Evolutionary conservation across 2,113 vertebrate genomes (phyloP).

Genomic region (Calidris pygmaea): DNA sequence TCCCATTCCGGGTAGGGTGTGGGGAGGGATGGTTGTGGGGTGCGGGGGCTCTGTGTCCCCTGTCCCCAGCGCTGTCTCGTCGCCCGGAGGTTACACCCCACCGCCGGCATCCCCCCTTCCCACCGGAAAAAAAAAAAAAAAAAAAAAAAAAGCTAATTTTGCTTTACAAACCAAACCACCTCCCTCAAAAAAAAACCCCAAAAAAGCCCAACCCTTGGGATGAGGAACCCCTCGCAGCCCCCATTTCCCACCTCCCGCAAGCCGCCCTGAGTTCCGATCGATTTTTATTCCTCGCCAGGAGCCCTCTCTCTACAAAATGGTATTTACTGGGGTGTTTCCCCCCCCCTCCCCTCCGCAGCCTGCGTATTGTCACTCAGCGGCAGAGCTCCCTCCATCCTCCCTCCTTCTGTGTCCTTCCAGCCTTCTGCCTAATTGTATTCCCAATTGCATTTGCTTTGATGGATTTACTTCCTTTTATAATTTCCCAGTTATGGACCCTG

Average conservation of each 20-base stretch:
- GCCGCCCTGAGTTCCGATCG: conserved; percentile 57
- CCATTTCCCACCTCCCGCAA: background rate
- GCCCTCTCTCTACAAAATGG: conserved; percentile 67
- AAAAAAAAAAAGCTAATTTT: background rate
- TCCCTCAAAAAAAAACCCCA: background rate
- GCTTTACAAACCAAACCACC: background rate
- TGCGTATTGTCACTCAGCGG: conserved; percentile 83
- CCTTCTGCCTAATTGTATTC: conserved; percentile 73
- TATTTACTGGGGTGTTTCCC: conserved; percentile 72
- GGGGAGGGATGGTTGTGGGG: too few species aligned
- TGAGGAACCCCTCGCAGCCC: background rate
- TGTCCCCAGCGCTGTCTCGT: background rate
- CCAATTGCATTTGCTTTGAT: conserved; percentile 77
- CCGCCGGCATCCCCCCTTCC: background rate
- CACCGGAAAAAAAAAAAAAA: background rate
- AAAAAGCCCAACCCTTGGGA: too few species aligned
- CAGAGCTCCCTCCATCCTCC: conserved; percentile 73
- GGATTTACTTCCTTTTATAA: conserved; percentile 84
- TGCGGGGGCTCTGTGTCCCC: background rate
- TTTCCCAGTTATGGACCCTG: conserved; percentile 78
- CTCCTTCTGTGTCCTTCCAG: conserved; percentile 70
- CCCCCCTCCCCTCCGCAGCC: conserved; percentile 36
- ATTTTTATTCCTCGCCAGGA: conserved; percentile 63
- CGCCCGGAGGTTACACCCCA: background rate
- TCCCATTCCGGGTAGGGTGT: background rate